phyloP scores from a whole-genome alignment of 2,797 vertebrate species.

The Peromyscus attwateri region DNA sequence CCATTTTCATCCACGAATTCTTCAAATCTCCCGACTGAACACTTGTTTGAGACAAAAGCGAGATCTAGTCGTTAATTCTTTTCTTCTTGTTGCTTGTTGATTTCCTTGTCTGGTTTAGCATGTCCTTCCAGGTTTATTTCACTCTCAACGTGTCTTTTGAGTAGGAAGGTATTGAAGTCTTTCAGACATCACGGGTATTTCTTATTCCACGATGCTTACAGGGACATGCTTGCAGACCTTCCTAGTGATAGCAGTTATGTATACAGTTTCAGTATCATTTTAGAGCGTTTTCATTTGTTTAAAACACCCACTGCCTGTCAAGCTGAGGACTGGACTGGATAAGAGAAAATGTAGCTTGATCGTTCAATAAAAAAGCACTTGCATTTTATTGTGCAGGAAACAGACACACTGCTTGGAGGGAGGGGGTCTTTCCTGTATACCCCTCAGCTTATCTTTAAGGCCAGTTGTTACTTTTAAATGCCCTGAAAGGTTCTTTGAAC shows the following conservation, averaged over 20 bases:
- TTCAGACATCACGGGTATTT: not conserved
- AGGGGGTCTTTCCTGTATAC: not conserved
- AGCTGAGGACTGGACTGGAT: not conserved
- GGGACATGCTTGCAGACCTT: not conserved
- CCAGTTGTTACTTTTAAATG: conserved; percentile 47
- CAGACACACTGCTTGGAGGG: not conserved
- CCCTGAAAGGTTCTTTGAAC: conserved; percentile 68
- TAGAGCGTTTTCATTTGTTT: conserved; percentile 2
- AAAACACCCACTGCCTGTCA: not conserved
- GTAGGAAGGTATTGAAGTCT: not conserved
- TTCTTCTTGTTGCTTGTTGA: not conserved
- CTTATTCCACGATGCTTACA: not conserved
- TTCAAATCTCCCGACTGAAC: not conserved
- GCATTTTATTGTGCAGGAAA: not conserved
- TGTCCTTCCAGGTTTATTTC: not conserved
- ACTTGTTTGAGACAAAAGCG: not conserved
- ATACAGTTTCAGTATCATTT: conserved; percentile 41
- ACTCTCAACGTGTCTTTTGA: not conserved
- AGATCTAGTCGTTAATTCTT: not conserved
- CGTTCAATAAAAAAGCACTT: not conserved
- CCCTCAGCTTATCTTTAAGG: not conserved
- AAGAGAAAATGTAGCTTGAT: not conserved
- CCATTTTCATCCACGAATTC: not conserved
- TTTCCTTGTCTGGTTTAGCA: not conserved
- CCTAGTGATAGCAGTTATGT: not conserved